phyloP scores from a whole-genome alignment of 2,113 vertebrate genomes.

The Eurypyga helias region DNA sequence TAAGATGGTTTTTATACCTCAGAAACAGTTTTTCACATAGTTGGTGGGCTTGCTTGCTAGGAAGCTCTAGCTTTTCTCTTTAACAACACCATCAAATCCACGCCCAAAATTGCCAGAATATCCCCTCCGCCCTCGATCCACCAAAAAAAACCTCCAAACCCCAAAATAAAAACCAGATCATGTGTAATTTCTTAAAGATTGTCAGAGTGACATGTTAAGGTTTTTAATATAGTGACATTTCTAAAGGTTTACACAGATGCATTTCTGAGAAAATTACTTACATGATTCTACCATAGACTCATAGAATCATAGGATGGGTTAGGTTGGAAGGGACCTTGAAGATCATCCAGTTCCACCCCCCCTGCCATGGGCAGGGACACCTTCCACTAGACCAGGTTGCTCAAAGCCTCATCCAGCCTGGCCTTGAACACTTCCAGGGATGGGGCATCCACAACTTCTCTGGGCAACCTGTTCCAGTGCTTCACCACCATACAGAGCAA shows the following conservation, averaged over 20 bases:
- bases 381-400: too few relatives aligned
- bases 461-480: too few relatives aligned
- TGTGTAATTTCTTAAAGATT: background rate
- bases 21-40: background rate
- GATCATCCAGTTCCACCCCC: too few relatives aligned
- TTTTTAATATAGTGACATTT: background rate
- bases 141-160: rapidly evolving
- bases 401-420: too few relatives aligned
- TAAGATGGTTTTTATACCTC: background rate
- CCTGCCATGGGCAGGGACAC: too few relatives aligned
- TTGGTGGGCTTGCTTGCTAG: background rate
- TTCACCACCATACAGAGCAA: background rate
- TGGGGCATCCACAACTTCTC: too few relatives aligned
- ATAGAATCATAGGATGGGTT: too few relatives aligned
- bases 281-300: background rate
- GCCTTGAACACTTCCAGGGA: too few relatives aligned
- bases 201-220: background rate
- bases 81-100: background rate
- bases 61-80: background rate
- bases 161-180: background rate
- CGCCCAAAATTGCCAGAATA: background rate
- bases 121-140: background rate
- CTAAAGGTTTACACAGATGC: background rate
- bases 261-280: background rate
- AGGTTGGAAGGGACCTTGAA: too few relatives aligned